phyloP scores from a whole-genome alignment of 2,888 invertebrate genomes.

The Agonopterix heracliana region DNA sequence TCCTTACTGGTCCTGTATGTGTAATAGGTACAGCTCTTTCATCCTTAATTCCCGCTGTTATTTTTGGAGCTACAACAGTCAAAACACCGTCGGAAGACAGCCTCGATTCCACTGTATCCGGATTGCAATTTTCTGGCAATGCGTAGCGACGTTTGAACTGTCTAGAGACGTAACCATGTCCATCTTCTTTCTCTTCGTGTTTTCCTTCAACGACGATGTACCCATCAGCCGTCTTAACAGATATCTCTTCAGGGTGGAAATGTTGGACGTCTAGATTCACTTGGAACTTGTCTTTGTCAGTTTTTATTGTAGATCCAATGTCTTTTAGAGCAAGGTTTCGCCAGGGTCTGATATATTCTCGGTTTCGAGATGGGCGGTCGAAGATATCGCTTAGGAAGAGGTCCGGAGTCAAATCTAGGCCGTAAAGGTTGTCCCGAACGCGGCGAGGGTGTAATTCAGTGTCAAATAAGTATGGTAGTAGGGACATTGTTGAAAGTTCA shows the following conservation, averaged over 20 bases:
- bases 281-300: slow-evolving; percentile 77
- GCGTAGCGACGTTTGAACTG: slow-evolving; percentile 85
- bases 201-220: slow-evolving; percentile 84
- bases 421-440: slow-evolving; percentile 45
- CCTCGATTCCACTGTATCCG: slow-evolving; percentile 81
- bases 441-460: slow-evolving; percentile 32
- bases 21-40: slow-evolving; percentile 77
- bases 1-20: slow-evolving; percentile 77
- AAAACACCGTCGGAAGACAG: slow-evolving; percentile 86
- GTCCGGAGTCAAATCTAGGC: slow-evolving; percentile 46
- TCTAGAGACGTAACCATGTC: slow-evolving; percentile 83
- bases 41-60: slow-evolving; percentile 26
- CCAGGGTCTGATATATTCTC: slow-evolving; percentile 57
- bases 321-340: slow-evolving; percentile 59
- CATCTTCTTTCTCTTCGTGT: slow-evolving; percentile 86
- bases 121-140: slow-evolving; percentile 83
- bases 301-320: slow-evolving; percentile 72
- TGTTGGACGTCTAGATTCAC: slow-evolving; percentile 86
- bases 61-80: slow-evolving; percentile 78
- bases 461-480: slow-evolving; percentile 12
- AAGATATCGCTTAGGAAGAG: slow-evolving; percentile 54
- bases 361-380: slow-evolving; percentile 40
- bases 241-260: slow-evolving; percentile 85
- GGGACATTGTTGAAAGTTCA: slow-evolving; percentile 9
- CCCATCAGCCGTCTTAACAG: slow-evolving; percentile 83